These are phyloP conservation scores for Colletes gigas DNA, from an alignment of 1,140 invertebrate species.

Conservation along the genomic window DNA sequence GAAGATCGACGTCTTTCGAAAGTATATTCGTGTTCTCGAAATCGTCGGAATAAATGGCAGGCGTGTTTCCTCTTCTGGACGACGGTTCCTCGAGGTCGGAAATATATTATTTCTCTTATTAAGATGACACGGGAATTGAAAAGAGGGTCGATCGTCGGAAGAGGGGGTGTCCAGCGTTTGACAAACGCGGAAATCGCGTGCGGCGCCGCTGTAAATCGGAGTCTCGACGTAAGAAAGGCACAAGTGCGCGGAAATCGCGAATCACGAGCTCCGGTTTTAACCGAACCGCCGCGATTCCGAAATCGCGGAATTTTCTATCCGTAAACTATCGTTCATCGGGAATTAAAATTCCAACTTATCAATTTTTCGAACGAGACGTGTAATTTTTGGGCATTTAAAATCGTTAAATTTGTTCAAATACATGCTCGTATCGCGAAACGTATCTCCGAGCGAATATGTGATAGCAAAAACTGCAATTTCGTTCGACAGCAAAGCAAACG, in stretches of 20 bases:
- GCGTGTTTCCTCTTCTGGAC: not conserved
- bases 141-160: slow-evolving; percentile 35
- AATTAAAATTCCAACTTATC: not conserved
- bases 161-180: slow-evolving; percentile 37
- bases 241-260: slow-evolving; percentile 61
- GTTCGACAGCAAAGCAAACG: too few relatives aligned
- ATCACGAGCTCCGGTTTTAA: slow-evolving; percentile 46
- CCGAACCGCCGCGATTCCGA: slow-evolving; percentile 16
- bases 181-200: slow-evolving; percentile 65
- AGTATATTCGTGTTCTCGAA: not conserved
- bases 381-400: not conserved
- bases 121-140: slow-evolving; percentile 62
- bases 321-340: not conserved
- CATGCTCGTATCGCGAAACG: too few relatives aligned
- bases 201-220: slow-evolving; percentile 55
- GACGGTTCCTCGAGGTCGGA: not conserved
- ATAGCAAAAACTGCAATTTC: too few relatives aligned
- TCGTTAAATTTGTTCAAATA: not conserved
- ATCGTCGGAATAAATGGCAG: not conserved
- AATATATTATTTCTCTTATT: slow-evolving; percentile 62
- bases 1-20: not conserved
- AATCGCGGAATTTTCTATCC: not conserved
- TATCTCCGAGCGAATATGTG: too few relatives aligned
- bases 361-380: not conserved
- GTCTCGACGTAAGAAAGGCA: slow-evolving; percentile 27